phyloP scores from a whole-genome alignment of 2,888 invertebrate species.

The Plusia festucae region DNA sequence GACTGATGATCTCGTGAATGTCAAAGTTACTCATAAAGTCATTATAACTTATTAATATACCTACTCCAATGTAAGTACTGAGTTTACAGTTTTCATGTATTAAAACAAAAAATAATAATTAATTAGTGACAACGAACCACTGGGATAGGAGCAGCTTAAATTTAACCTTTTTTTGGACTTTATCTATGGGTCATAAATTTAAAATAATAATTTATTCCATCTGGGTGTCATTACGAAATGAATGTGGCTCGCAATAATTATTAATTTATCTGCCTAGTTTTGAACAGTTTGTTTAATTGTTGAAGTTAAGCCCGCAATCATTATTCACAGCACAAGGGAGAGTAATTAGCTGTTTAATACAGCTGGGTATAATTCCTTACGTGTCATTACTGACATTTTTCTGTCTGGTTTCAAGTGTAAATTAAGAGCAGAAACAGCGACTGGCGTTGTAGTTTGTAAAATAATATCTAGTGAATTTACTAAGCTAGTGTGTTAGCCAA shows the following conservation, averaged over 20 bases:
- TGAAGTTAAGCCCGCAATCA: constrained; percentile 51
- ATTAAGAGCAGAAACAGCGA: background rate
- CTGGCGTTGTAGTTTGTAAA: background rate
- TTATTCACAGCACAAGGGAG: constrained; percentile 29
- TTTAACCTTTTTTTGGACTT: background rate
- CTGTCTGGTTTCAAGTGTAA: constrained; percentile 25
- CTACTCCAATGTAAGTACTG: too few species aligned
- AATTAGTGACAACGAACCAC: background rate
- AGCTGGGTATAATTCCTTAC: constrained; percentile 34
- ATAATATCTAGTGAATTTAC: background rate
- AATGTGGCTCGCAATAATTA: constrained; percentile 22
- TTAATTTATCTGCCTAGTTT: constrained; percentile 42
- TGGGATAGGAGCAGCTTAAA: background rate
- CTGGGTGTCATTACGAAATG: constrained; percentile 29
- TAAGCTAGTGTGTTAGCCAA: background rate
- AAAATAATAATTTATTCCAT: constrained; percentile 14
- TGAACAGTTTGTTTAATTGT: constrained; percentile 42
- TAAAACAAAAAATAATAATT: background rate
- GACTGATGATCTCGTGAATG: background rate
- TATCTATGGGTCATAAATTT: background rate
- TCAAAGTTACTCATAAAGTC: background rate
- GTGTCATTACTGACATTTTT: constrained; percentile 60
- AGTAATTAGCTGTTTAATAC: constrained; percentile 41
- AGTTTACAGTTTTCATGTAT: background rate
- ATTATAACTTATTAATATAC: background rate